A percentile compares a stretch with the other conserved stretches of the same genome.
These are phyloP conservation scores for Falcunculus frontatus DNA, from an alignment of 2,113 vertebrate genomes.

Conservation along the genomic window DNA sequence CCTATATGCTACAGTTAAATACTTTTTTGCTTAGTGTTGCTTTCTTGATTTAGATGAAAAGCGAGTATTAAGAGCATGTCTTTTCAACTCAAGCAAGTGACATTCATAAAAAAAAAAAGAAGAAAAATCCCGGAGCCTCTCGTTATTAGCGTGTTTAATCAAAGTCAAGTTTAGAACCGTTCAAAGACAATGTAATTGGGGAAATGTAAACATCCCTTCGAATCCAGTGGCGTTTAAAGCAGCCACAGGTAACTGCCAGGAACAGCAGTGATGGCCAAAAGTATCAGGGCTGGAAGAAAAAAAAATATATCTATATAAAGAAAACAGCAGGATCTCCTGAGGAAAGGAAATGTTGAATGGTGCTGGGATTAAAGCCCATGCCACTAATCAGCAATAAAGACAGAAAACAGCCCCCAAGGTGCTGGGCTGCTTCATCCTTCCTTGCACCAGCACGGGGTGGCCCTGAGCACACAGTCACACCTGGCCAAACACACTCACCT, in stretches of 20 bases:
- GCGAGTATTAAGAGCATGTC: constrained; percentile 71
- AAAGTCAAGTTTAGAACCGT: constrained; percentile 70
- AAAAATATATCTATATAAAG: not conserved
- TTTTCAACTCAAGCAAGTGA: constrained; percentile 70
- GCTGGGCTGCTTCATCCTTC: not conserved
- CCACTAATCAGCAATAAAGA: not conserved
- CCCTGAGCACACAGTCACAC: not conserved
- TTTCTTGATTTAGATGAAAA: constrained; percentile 78
- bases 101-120: constrained; percentile 39
- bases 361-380: not conserved
- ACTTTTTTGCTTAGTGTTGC: constrained; percentile 73
- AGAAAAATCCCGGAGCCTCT: not conserved
- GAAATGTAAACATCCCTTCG: constrained; percentile 1
- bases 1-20: constrained; percentile 74
- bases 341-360: not conserved
- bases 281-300: not conserved
- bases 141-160: constrained; percentile 69
- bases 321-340: not conserved
- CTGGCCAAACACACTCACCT: not conserved
- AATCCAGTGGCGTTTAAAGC: constrained; percentile 7
- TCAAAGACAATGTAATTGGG: constrained; percentile 46
- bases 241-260: constrained; percentile 44
- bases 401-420: not conserved
- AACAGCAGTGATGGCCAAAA: not conserved
- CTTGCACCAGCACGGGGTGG: not conserved